Evolutionary conservation across 2,888 invertebrate genomes (phyloP), one percentile per base, ranked within the genome.

Genomic region (Scrobipalpa costella): DNA sequence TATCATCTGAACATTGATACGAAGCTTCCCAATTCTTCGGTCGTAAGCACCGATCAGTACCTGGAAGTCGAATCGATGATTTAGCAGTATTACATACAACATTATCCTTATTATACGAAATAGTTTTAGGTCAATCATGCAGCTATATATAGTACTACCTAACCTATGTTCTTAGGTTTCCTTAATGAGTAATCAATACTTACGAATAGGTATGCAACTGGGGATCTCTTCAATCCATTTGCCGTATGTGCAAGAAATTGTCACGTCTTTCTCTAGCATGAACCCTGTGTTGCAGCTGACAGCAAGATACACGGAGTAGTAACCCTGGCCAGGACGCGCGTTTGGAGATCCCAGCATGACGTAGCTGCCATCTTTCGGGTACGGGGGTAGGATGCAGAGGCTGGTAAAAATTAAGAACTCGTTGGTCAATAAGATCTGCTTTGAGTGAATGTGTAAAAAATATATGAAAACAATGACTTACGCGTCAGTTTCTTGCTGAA

Each of bases 121-220:
- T 27, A 27, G 27, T 27, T 27, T 27, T n/a, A n/a, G n/a, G n/a
- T n/a, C n/a, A n/a, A 34, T 17, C 17, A 50, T 9, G 17, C n/a
- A 9, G n/a, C 8, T 7, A n/a, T 7, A 19, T 7, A 50, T 3
- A 17, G 6, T 50, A 50, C 19, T n/a, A n/a, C n/a, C n/a, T n/a
- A n/a, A n/a, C n/a, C n/a, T n/a, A n/a, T n/a, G n/a, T n/a, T n/a
- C n/a, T n/a, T n/a, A n/a, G n/a, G n/a, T n/a, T n/a, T n/a, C n/a
- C n/a, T n/a, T n/a, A n/a, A n/a, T n/a, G n/a, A n/a, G n/a, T n/a
- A n/a, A n/a, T n/a, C n/a, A n/a, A 11, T 57, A 57, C 33, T 57
- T n/a, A 57, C 57, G 34, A 36, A 57, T 8, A 34, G 36, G 33
- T 34, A 57, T 36, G n/a, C 57, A 57, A 8, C n/a, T 57, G 17